Evolutionary conservation across 2,797 vertebrate genomes (phyloP).

Genomic region (Clarias laeviceps): DNA sequence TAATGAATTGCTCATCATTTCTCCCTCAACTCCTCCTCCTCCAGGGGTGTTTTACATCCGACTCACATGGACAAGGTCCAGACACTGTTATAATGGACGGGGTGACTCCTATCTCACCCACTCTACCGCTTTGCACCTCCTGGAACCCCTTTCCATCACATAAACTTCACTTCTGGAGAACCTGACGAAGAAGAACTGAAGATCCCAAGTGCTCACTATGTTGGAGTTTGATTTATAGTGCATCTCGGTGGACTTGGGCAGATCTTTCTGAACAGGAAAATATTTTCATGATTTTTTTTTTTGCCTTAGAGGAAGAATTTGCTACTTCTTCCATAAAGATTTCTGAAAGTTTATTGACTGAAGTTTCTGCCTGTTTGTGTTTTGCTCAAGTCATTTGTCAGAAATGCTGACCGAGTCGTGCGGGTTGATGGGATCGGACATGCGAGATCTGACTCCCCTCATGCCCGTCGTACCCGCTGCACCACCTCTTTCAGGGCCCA

Average conservation of each 20-base stretch:
- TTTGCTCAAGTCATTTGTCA: background rate
- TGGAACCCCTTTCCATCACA: conserved; percentile 5
- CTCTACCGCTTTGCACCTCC: conserved; percentile 17
- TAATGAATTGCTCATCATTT: conserved; percentile 73
- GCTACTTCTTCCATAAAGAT: background rate
- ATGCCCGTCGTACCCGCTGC: conserved; percentile 82
- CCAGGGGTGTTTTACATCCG: conserved; percentile 85
- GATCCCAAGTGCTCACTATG: background rate
- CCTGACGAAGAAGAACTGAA: conserved; percentile 7
- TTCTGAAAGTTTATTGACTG: background rate
- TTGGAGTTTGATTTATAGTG: conserved; percentile 10
- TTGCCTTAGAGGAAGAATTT: conserved; percentile 6
- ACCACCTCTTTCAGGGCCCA: conserved; percentile 82
- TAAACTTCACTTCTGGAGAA: background rate
- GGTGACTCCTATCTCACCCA: conserved; percentile 66
- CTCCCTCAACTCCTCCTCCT: conserved; percentile 82
- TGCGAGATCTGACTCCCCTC: conserved; percentile 87
- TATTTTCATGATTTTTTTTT: background rate
- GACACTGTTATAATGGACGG: conserved; percentile 78
- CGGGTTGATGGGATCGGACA: conserved; percentile 83
- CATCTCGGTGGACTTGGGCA: background rate
- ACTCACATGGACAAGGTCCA: conserved; percentile 80
- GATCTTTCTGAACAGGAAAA: background rate
- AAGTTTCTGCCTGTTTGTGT: background rate
- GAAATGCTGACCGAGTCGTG: conserved; percentile 75